phyloP scores from a whole-genome alignment of 1,140 invertebrate genomes.

The Pseudomyrmex cubaensis region DNA sequence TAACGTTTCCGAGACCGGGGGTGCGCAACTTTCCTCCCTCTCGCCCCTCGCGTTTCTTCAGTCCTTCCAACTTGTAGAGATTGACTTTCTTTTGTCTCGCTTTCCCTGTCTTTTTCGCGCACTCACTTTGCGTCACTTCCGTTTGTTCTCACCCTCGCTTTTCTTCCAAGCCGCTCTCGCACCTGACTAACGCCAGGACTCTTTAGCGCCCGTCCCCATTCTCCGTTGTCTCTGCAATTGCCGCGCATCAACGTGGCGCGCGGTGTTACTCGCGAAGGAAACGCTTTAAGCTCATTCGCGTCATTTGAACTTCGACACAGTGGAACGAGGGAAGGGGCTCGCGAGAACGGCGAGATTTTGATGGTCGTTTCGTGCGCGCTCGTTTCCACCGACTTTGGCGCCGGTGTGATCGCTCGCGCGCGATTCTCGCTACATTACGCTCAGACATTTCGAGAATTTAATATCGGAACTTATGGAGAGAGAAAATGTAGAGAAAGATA shows the following conservation, averaged over 20 bases:
- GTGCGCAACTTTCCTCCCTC: constrained; percentile 35
- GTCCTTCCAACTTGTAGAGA: constrained; percentile 13
- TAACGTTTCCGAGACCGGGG: constrained; percentile 70
- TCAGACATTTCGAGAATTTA: background rate
- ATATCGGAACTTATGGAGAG: background rate
- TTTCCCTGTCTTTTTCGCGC: constrained; percentile 35
- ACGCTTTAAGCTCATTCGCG: constrained; percentile 41
- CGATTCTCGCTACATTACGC: background rate
- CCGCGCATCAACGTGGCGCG: constrained; percentile 8
- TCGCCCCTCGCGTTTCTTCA: constrained; percentile 51
- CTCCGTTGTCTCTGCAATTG: constrained; percentile 21
- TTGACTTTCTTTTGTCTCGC: constrained; percentile 49
- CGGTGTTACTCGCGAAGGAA: constrained; percentile 8
- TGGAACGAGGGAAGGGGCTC: background rate
- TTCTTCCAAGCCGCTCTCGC: background rate
- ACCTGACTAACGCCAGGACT: constrained; percentile 27
- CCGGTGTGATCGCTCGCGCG: background rate
- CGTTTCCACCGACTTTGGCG: background rate
- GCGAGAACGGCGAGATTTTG: constrained; percentile 27
- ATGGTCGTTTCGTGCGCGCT: constrained; percentile 11
- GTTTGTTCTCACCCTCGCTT: background rate
- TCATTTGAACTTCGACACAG: constrained; percentile 39
- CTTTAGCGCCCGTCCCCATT: constrained; percentile 3
- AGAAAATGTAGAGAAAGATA: background rate
- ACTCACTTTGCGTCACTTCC: constrained; percentile 8